Evolutionary conservation across 2,888 invertebrate species (phyloP).

Genomic region (Smittia aterrima): DNA sequence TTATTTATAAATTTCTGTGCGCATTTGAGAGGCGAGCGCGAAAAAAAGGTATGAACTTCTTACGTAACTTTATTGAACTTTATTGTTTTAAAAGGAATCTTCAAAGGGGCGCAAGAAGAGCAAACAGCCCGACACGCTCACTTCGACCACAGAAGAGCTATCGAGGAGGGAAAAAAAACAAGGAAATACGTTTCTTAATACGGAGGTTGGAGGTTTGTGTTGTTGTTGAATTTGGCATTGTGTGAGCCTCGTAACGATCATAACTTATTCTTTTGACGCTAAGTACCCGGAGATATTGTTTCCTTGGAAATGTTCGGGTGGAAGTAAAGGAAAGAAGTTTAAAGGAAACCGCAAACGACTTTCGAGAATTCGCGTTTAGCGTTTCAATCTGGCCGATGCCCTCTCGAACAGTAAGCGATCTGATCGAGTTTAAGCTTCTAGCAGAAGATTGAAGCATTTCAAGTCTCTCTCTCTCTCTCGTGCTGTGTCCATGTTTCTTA

Average conservation of each 20-base stretch:
- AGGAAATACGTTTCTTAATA: constrained; percentile 14
- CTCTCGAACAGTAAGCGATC: background rate
- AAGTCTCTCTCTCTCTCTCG: no score
- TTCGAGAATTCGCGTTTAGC: background rate
- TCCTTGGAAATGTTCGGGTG: background rate
- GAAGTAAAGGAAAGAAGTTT: background rate
- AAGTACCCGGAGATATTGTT: constrained; percentile 24
- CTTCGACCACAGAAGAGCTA: background rate
- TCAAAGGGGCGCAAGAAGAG: constrained; percentile 25
- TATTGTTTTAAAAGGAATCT: constrained; percentile 18
- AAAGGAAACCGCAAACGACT: constrained; percentile 16
- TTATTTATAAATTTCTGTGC: background rate
- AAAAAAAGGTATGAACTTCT: background rate
- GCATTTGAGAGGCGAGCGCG: background rate
- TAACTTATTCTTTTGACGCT: constrained; percentile 27
- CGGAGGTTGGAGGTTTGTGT: constrained; percentile 4
- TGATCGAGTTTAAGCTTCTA: no score
- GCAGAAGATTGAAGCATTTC: no score
- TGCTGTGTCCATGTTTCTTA: constrained; percentile 2
- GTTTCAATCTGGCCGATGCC: background rate
- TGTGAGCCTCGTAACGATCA: constrained; percentile 15
- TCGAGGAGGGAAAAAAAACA: no score
- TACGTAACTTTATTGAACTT: constrained; percentile 22
- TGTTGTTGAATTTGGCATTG: background rate
- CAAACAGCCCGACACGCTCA: constrained; percentile 20